Evolutionary conservation across 2,888 invertebrate genomes (phyloP).

Genomic region (Euphydryas editha): DNA sequence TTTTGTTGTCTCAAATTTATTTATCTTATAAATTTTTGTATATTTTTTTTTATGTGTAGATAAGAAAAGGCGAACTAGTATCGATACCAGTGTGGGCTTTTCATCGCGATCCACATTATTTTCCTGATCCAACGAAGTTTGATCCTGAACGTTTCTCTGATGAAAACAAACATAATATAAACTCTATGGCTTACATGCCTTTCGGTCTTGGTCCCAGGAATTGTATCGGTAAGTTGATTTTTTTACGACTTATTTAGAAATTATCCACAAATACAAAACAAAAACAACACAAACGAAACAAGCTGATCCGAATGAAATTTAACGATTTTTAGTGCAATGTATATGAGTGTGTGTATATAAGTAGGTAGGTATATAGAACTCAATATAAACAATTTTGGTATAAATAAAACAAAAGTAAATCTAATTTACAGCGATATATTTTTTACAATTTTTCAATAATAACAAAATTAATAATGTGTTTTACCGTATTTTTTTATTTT

Average conservation of each 20-base stretch:
- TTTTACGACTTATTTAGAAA: too few relatives aligned
- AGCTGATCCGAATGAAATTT: too few relatives aligned
- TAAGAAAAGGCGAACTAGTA: slow-evolving; percentile 55
- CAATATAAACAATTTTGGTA: too few relatives aligned
- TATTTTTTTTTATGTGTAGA: slow-evolving; percentile 28
- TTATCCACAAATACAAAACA: too few relatives aligned
- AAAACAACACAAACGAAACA: too few relatives aligned
- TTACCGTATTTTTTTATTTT: not conserved
- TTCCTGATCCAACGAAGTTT: slow-evolving; percentile 78
- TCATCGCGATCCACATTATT: slow-evolving; percentile 77
- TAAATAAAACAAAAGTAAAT: too few relatives aligned
- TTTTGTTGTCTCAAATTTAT: not conserved
- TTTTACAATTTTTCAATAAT: too few relatives aligned
- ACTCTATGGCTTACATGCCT: slow-evolving; percentile 65
- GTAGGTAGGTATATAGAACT: too few relatives aligned
- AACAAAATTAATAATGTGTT: too few relatives aligned
- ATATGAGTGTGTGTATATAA: too few relatives aligned
- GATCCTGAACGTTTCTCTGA: slow-evolving; percentile 83
- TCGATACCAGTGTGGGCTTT: slow-evolving; percentile 65
- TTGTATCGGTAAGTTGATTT: slow-evolving; percentile 74
- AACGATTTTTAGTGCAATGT: too few relatives aligned
- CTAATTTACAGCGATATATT: too few relatives aligned
- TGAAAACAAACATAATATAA: slow-evolving; percentile 74
- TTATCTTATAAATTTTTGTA: not conserved
- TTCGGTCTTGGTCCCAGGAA: slow-evolving; percentile 83